Evolutionary conservation across 92 coral and sea anemone species (phyloP), one percentile per base, ranked within the genome.

Genomic region (Desmophyllum pertusum): DNA sequence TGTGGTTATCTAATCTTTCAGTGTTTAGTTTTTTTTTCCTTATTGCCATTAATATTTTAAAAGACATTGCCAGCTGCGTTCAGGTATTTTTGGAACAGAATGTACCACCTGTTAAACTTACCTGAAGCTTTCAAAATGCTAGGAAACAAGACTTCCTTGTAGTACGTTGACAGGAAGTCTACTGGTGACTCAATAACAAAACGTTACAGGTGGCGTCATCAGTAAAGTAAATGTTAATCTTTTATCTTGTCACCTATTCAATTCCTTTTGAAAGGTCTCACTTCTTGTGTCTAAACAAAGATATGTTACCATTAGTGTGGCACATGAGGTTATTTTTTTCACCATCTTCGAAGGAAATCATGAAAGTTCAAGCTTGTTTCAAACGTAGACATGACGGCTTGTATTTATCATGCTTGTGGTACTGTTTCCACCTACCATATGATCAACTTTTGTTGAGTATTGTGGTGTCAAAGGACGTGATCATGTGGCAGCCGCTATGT

Each of bases 21-120:
- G 10, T 23, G 7, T 53, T 25, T 29, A 53, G 35, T n/a, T 57
- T 77, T 38, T n/a, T n/a, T 35, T 5, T 35, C n/a, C 33, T 35
- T 39, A 77, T 48, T 75, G 41, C 63, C 23, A 25, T 61, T n/a
- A 55, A 59, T 77, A 59, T n/a, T 77, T 77, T 41, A 77, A 39
- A n/a, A 38, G 13, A 1, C 4, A 0, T 25, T 13, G 3, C 17
- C 81, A 80, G 75, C 51, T 67, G 84, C 15, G 19, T 67, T 80
- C 76, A 67, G 65, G 64, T 35, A 27, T 25, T 25, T 39, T 27
- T 29, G 68, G 13, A 2, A 36, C 64, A n/a, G 35, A 67, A 37
- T 80, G 21, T 50, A 29, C 76, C 84, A 80, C 84, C 84, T 37
- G 84, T 69, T 36, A 3, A 35, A 9, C 63, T n/a, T 11, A 31